A percentile compares a stretch with the other conserved stretches of the same genome.
phyloP scores from a whole-genome alignment of 1,140 invertebrate genomes.

The Musca domestica region DNA sequence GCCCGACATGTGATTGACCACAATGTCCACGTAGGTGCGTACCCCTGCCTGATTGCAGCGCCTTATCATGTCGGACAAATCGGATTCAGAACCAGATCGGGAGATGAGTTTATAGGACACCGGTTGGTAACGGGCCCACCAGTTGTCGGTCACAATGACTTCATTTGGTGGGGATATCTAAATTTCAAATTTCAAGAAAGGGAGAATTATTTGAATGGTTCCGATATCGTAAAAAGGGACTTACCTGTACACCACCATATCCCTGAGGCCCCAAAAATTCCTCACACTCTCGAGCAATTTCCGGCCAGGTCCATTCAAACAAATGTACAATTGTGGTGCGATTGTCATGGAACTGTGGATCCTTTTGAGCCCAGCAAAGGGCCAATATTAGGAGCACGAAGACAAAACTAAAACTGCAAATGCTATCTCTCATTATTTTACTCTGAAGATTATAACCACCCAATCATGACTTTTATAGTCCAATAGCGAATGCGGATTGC shows the following conservation, averaged over 20 bases:
- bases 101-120: conserved; percentile 76
- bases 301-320: conserved; percentile 71
- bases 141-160: conserved; percentile 49
- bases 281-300: conserved; percentile 73
- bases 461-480: no score
- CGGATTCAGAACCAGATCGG: conserved; percentile 70
- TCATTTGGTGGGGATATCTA: conserved; percentile 59
- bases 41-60: conserved; percentile 76
- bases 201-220: background rate
- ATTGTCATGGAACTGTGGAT: conserved; percentile 44
- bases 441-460: no score
- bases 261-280: conserved; percentile 66
- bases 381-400: background rate
- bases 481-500: no score
- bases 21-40: conserved; percentile 71
- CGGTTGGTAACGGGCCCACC: conserved; percentile 85
- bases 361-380: background rate
- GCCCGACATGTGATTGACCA: conserved; percentile 76
- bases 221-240: conserved; percentile 5
- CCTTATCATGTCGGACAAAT: conserved; percentile 74
- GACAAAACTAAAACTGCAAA: no score
- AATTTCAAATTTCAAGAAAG: background rate
- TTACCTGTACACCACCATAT: conserved; percentile 70
- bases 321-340: conserved; percentile 61
- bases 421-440: no score